Percentiles rank a stretch among this genome's conserved stretches.
Conservation (phyloP, 2,888 invertebrate species). For the Acanthosoma haemorrhoidale region DNA sequence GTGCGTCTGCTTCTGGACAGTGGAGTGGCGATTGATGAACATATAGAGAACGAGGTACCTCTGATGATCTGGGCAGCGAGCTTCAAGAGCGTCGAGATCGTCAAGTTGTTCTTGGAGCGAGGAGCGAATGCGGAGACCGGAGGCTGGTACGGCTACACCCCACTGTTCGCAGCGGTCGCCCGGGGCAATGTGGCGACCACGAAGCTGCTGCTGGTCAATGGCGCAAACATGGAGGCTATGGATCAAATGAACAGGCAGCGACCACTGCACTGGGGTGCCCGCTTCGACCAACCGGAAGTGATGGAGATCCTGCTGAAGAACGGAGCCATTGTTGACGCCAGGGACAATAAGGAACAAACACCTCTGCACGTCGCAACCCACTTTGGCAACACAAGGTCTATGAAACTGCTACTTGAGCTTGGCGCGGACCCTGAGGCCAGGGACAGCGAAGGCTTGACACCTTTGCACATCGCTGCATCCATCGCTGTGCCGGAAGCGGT, state of each 20-base stretch:
- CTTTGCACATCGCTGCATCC: neutral
- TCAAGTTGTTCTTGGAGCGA: neutral
- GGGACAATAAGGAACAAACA: neutral
- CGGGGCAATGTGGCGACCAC: neutral
- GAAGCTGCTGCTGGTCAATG: neutral
- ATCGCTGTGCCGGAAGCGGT: neutral
- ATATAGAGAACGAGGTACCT: neutral
- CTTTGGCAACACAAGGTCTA: neutral
- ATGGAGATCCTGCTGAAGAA: neutral
- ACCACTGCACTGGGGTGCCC: neutral
- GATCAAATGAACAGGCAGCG: neutral
- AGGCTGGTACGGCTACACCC: neutral
- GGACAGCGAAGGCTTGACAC: conserved; percentile 1
- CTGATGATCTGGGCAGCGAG: neutral
- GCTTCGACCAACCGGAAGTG: neutral
- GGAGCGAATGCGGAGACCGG: neutral
- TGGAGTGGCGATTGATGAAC: neutral
- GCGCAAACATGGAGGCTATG: neutral
- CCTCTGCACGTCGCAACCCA: neutral
- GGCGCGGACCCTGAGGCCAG: neutral
- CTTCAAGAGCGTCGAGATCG: neutral
- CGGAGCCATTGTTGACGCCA: neutral
- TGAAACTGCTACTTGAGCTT: neutral
- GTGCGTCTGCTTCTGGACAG: neutral
- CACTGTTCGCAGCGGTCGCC: neutral